These are phyloP conservation scores for Ageneiosus marmoratus DNA, from an alignment of 2,113 vertebrate species.

Conservation along the genomic window DNA sequence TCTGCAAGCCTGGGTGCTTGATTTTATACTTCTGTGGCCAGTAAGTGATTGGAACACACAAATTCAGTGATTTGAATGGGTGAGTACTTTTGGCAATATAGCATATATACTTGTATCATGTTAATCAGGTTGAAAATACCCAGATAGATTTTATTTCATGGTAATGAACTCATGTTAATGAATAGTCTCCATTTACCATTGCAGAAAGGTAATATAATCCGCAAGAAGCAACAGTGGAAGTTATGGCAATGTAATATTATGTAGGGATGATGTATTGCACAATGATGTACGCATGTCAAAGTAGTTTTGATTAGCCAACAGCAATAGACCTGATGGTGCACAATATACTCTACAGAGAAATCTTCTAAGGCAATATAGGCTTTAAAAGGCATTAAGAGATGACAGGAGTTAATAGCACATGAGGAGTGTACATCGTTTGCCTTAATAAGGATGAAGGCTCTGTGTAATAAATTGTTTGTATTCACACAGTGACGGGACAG, in stretches of 20 bases:
- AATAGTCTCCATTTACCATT: not conserved
- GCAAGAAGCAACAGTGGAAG: too few species aligned
- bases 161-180: not conserved
- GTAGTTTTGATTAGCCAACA: not conserved
- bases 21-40: too few species aligned
- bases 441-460: not conserved
- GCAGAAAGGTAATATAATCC: too few species aligned
- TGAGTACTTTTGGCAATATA: too few species aligned
- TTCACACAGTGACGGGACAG: slow-evolving; percentile 84
- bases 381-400: not conserved
- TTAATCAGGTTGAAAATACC: not conserved
- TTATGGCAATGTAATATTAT: not conserved
- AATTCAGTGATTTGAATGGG: too few species aligned
- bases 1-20: too few species aligned
- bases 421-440: not conserved
- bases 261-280: not conserved
- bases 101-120: too few species aligned
- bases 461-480: not conserved
- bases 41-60: too few species aligned
- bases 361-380: not conserved
- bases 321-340: not conserved
- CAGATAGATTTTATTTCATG: not conserved
- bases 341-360: not conserved
- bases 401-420: not conserved
- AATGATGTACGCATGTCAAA: not conserved